phyloP scores from a whole-genome alignment of 2,888 invertebrate genomes.

The Aspidiotus destructor region DNA sequence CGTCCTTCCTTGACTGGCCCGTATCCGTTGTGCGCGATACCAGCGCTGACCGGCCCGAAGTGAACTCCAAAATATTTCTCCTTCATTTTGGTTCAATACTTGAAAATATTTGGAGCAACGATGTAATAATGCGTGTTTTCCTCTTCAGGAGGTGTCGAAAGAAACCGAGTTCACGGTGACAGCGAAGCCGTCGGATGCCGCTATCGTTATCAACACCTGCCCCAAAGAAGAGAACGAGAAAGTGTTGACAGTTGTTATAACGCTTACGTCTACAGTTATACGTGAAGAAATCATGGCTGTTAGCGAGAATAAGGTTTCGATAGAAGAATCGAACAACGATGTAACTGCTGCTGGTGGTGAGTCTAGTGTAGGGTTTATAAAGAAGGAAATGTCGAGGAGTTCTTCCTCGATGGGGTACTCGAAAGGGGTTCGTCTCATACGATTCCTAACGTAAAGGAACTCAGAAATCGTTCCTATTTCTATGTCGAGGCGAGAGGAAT shows the following conservation, averaged over 20 bases:
- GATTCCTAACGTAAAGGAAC: too few species aligned
- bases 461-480: too few species aligned
- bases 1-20: too few species aligned
- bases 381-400: too few species aligned
- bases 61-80: not conserved
- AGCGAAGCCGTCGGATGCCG: constrained; percentile 73
- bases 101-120: not conserved
- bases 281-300: constrained; percentile 51
- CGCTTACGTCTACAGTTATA: constrained; percentile 86
- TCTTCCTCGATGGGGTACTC: too few species aligned
- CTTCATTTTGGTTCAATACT: not conserved
- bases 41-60: too few species aligned
- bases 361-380: not conserved
- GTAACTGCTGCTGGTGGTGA: constrained; percentile 4
- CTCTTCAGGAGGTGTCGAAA: constrained; percentile 49
- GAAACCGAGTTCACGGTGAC: constrained; percentile 74
- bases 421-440: too few species aligned
- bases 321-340: constrained; percentile 6
- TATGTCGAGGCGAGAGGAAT: too few species aligned
- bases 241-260: constrained; percentile 64
- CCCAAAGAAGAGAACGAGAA: constrained; percentile 48
- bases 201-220: constrained; percentile 65
- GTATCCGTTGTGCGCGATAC: too few species aligned
- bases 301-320: constrained; percentile 1
- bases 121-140: constrained; percentile 1